Evolutionary conservation across 1,140 invertebrate genomes (phyloP), one percentile per base, ranked within the genome.

Genomic region (Zaprionus gabonicus): DNA sequence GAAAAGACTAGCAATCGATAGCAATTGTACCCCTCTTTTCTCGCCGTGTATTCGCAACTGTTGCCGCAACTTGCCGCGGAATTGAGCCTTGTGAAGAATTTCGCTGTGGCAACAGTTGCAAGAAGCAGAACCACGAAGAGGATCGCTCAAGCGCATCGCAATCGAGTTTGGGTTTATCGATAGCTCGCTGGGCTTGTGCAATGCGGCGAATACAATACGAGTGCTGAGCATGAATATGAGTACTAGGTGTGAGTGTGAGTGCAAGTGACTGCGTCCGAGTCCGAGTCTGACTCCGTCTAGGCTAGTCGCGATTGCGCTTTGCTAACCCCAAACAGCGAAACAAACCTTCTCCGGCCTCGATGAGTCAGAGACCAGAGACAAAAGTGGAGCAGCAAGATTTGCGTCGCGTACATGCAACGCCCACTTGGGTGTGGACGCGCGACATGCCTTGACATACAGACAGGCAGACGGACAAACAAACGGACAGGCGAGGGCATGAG

Each of bases 341-440:
- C n/a, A 46, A 75, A 68, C 72, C 72, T 75, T 75, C 66, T 75
- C 66, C 67, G 27, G 63, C 71, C 70, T 68, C 65, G 71, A 76
- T 83, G 76, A 76, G 70, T 82, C 80, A 74, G 41, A 74, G 41
- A 36, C 17, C 63, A 51, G 27, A 23, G 27, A 20, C 23, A 15
- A 76, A 83, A 69, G 64, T 84, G 25, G 81, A 81, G 78, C 77
- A 76, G 36, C 68, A 60, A 44, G 25, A 76, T 38, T 38, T 38
- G 41, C n/a, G 41, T 17, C n/a, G n/a, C 5, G 41, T 17, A 9
- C n/a, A n/a, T 44, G n/a, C 41, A 44, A 85, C 82, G 82, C 82
- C 82, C 82, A 85, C 82, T 20, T 79, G 79, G 82, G 82, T 85
- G 82, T 82, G 82, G 78, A 78, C 13, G 70, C 12, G 69, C 27